Percentiles rank a stretch among this genome's conserved stretches.
Conservation (phyloP, 2,113 vertebrate genomes). For the Climacteris rufus region DNA sequence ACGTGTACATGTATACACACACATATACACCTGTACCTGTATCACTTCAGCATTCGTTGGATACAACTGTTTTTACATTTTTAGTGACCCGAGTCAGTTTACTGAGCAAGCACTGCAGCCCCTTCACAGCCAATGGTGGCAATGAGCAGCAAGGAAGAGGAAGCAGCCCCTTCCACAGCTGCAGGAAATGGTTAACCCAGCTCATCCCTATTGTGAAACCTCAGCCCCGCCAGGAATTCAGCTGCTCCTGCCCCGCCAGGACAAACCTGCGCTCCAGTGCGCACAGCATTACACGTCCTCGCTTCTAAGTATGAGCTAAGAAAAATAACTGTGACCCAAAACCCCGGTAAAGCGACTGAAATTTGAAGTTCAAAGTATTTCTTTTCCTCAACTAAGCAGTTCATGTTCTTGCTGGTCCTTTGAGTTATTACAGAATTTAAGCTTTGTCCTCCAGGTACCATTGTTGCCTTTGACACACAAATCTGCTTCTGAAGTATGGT, state of each 20-base stretch:
- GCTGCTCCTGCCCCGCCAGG: neutral
- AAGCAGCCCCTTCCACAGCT: neutral
- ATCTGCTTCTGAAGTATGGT: neutral
- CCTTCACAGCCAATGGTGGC: neutral
- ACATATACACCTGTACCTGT: fast-evolving
- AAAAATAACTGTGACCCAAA: neutral
- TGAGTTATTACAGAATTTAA: neutral
- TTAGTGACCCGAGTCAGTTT: neutral
- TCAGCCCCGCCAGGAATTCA: neutral
- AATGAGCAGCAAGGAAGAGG: constrained; percentile 18
- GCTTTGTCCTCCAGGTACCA: neutral
- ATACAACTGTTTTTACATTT: neutral
- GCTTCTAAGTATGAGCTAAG: neutral
- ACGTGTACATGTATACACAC: fast-evolving
- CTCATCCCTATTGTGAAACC: constrained; percentile 27
- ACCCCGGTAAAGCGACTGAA: neutral
- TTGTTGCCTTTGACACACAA: neutral
- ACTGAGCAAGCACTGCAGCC: neutral
- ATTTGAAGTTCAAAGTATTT: neutral
- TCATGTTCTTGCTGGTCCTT: neutral
- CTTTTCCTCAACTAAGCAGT: neutral
- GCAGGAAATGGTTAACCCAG: constrained; percentile 31
- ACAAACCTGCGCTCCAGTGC: neutral
- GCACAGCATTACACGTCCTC: neutral
- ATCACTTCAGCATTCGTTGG: neutral